Percentiles rank a stretch among this genome's conserved stretches.
Evolutionary conservation across 2,797 vertebrate genomes (phyloP).

Genomic region (Eulemur rubriventer): DNA sequence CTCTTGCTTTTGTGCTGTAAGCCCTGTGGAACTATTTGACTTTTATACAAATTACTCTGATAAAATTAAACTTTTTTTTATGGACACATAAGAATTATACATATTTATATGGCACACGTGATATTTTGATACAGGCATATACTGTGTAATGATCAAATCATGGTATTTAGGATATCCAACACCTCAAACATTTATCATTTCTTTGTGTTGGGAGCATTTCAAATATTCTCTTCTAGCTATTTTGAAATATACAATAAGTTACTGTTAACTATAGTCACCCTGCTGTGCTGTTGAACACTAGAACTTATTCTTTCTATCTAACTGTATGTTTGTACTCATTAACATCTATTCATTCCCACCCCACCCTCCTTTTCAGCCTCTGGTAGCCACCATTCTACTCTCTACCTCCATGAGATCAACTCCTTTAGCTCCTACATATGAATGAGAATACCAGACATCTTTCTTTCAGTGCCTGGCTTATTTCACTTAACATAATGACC

Average conservation of each 20-base stretch:
- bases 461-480: not conserved
- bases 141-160: not conserved
- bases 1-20: not conserved
- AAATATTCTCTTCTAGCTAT: not conserved
- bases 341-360: not conserved
- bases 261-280: not conserved
- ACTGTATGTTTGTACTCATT: not conserved
- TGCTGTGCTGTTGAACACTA: not conserved
- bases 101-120: not conserved
- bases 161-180: not conserved
- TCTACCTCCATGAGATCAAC: not conserved
- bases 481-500: not conserved
- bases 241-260: not conserved
- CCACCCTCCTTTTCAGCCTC: not conserved
- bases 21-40: not conserved
- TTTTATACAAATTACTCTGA: slow-evolving; percentile 5
- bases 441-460: not conserved
- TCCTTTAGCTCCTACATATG: not conserved
- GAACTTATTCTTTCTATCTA: not conserved
- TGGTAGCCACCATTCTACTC: not conserved
- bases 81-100: not conserved
- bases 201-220: not conserved
- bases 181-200: not conserved
- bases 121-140: not conserved
- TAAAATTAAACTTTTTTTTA: not conserved